Percentiles rank a stretch among this genome's conserved stretches.
Evolutionary conservation across 2,797 vertebrate genomes (phyloP).

Genomic region (Nannoperca obscura): DNA sequence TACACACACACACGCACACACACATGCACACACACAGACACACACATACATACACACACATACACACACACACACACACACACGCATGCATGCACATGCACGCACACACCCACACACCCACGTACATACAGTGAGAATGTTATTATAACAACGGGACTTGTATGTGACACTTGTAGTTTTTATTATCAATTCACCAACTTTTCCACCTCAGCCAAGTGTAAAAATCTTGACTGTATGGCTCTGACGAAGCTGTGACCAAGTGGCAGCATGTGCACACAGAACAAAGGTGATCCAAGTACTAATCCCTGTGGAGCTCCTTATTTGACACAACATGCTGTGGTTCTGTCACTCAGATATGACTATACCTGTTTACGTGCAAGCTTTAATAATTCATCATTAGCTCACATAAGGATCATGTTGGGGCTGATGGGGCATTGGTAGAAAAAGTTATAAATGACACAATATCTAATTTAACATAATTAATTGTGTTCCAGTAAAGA

Average conservation of each 20-base stretch:
- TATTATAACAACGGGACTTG: background rate
- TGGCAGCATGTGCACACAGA: background rate
- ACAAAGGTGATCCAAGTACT: background rate
- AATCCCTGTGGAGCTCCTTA: conserved; percentile 7
- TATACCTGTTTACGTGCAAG: background rate
- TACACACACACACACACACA: background rate
- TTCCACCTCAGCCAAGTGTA: too few relatives aligned
- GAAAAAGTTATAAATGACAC: background rate
- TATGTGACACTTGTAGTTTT: background rate
- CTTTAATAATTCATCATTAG: background rate
- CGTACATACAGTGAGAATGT: too few relatives aligned
- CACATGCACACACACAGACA: too few relatives aligned
- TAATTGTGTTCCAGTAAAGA: conserved; percentile 13
- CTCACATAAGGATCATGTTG: background rate
- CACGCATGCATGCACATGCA: background rate
- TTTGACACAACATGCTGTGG: background rate
- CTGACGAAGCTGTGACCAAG: background rate
- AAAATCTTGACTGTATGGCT: background rate
- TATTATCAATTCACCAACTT: too few relatives aligned
- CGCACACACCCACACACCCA: too few relatives aligned
- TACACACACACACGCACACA: background rate
- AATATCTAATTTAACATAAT: background rate
- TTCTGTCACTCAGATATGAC: background rate
- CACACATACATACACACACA: too few relatives aligned
- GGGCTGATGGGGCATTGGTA: background rate